Conservation (phyloP, 1,140 invertebrate species). For the Hetaerina americana region DNA sequence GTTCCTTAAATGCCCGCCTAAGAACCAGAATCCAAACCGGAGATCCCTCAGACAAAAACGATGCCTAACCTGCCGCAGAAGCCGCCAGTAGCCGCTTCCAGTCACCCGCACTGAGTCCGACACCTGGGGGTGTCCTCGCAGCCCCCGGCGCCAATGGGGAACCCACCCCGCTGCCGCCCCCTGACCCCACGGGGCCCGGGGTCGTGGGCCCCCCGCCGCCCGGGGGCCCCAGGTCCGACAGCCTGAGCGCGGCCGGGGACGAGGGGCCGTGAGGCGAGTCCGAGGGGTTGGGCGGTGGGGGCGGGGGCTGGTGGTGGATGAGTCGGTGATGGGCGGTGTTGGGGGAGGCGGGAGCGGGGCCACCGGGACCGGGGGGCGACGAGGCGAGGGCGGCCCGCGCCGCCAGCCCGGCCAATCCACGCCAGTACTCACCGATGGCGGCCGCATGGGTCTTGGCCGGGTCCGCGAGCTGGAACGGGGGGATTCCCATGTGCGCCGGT, state of each 20-base stretch:
- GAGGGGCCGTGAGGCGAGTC: background rate
- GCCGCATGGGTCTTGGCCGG: conserved; percentile 37
- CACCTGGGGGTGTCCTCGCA: conserved; percentile 12
- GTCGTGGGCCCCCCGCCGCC: background rate
- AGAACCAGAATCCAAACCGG: no score
- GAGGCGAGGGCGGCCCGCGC: conserved; percentile 2
- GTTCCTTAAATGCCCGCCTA: no score
- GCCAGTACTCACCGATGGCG: conserved; percentile 47
- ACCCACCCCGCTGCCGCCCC: background rate
- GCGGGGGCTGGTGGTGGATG: background rate
- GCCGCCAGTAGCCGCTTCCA: conserved; percentile 35
- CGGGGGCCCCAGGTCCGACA: background rate
- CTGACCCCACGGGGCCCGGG: background rate
- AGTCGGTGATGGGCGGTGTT: conserved; percentile 13
- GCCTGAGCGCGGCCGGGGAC: background rate
- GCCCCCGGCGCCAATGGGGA: background rate
- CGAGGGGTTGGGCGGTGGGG: background rate
- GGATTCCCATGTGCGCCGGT: conserved; percentile 93
- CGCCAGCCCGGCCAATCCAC: conserved; percentile 13
- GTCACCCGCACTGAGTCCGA: conserved; percentile 30
- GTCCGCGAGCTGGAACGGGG: conserved; percentile 77
- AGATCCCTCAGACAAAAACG: background rate
- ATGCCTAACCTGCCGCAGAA: background rate
- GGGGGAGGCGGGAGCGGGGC: conserved; percentile 20
- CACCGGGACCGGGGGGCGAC: conserved; percentile 8